Base-by-base conservation (phyloP, 2,888 invertebrate species). In the Lathronympha strigana region DNA sequence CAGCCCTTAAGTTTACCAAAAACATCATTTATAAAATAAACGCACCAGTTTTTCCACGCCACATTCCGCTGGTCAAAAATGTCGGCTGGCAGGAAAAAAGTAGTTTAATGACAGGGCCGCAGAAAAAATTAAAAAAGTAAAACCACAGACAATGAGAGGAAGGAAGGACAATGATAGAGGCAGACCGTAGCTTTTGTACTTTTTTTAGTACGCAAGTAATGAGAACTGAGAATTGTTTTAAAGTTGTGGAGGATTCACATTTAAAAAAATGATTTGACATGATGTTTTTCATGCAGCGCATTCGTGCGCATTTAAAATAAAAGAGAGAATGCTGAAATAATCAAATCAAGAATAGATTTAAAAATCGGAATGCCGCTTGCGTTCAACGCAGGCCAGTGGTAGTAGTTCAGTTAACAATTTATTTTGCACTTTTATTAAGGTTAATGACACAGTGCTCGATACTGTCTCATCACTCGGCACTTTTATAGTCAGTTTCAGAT, bases 101-200 rank as follows among this genome's bases (percentile, higher is more conserved):
- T 58, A 66, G 54, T 66, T 43, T 67, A 70, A 72, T 68, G 68
- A 72, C 67, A 58, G 66, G 66, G 63, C 60, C 66, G 73, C 68
- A 28, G 53, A 47, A 62, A 68, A 67, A 68, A 58, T 28, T 58
- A 62, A 70, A 76, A 76, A 75, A 74, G 73, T 70, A 69, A 69
- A 66, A 73, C 69, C 68, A 61, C 68, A 69, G 70, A 80, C 80
- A 79, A 80, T 77, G 76, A 72, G 67, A 69, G 74, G 70, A 70
- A 73, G 72, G 71, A 71, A 76, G 77, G 77, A 79, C 74, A 74
- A 73, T 75, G 67, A 63, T 73, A 68, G 67, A 68, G 72, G 71
- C 75, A 82, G 81, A 82, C 81, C 77, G 79, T 79, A 71, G 78
- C 50, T 64, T 64, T 64, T 58, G 15, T 54, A 45, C 50, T 63